These are phyloP conservation scores for Sialis fuliginosa DNA, from an alignment of 2,888 invertebrate genomes.

Conservation along the genomic window DNA sequence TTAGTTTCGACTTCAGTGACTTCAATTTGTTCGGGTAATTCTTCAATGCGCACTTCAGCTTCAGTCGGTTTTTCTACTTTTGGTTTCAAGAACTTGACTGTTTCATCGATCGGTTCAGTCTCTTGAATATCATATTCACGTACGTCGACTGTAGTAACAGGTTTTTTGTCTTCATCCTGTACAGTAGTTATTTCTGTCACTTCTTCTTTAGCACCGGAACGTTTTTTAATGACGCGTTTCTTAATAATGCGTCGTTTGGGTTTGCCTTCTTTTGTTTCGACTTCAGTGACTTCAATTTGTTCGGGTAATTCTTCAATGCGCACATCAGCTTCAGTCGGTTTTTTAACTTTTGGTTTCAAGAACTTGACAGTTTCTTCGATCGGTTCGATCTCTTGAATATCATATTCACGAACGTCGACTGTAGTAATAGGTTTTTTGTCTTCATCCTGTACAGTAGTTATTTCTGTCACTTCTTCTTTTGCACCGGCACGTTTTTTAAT, in stretches of 20 bases:
- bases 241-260: slow-evolving; percentile 9
- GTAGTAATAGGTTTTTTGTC: slow-evolving; percentile 14
- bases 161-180: slow-evolving; percentile 14
- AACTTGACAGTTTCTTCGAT: slow-evolving; percentile 1
- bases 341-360: slow-evolving; percentile 9
- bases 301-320: slow-evolving; percentile 15
- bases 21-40: slow-evolving; percentile 13
- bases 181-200: slow-evolving; percentile 22
- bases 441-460: slow-evolving; percentile 13
- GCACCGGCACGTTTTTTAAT: slow-evolving; percentile 15
- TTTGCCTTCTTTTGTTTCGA: slow-evolving; percentile 12
- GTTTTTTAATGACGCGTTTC: slow-evolving; percentile 18
- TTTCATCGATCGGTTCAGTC: slow-evolving; percentile 11
- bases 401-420: slow-evolving; percentile 7
- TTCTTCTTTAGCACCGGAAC: slow-evolving; percentile 17
- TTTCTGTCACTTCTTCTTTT: slow-evolving; percentile 19
- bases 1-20: slow-evolving; percentile 12
- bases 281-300: slow-evolving; percentile 14
- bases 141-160: slow-evolving; percentile 8
- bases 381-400: neutral
- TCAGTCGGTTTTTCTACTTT: slow-evolving; percentile 3
- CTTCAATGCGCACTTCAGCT: slow-evolving; percentile 8
- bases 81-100: too few relatives aligned
- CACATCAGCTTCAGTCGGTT: slow-evolving; percentile 7
- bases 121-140: slow-evolving; percentile 10